Percentiles rank a stretch among this genome's conserved stretches.
phyloP scores from a whole-genome alignment of 2,888 invertebrate species.

The Pachydiplax longipennis region DNA sequence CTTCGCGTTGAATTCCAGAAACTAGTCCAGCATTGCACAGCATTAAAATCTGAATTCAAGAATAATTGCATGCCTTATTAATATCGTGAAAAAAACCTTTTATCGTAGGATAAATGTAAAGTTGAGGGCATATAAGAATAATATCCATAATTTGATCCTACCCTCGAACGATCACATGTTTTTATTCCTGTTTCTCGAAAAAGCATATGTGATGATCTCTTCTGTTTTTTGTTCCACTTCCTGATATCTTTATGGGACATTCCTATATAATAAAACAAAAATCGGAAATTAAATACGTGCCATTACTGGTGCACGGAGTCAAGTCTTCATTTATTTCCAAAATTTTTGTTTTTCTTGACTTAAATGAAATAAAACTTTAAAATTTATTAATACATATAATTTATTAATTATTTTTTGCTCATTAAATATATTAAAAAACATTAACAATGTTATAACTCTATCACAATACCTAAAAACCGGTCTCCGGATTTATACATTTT shows the following conservation, averaged over 20 bases:
- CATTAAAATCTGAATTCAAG: conserved; percentile 69
- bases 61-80: not conserved
- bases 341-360: not conserved
- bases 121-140: not conserved
- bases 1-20: conserved; percentile 76
- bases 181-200: not conserved
- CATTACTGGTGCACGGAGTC: not conserved
- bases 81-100: too few relatives aligned
- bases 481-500: not conserved
- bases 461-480: too few relatives aligned
- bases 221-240: conserved; percentile 14
- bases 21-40: conserved; percentile 89
- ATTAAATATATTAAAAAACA: not conserved
- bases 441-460: not conserved
- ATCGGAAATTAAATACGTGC: not conserved
- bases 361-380: not conserved
- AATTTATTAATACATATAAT: too few relatives aligned
- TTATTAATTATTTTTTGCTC: not conserved
- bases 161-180: not conserved
- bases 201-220: conserved; percentile 14
- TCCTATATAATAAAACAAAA: not conserved
- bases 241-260: not conserved
- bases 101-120: too few relatives aligned
- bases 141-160: not conserved
- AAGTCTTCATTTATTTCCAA: not conserved